A percentile compares a stretch with the other conserved stretches of the same genome.
Conservation (phyloP, 2,888 invertebrate genomes). For the Synanthedon myopaeformis region DNA sequence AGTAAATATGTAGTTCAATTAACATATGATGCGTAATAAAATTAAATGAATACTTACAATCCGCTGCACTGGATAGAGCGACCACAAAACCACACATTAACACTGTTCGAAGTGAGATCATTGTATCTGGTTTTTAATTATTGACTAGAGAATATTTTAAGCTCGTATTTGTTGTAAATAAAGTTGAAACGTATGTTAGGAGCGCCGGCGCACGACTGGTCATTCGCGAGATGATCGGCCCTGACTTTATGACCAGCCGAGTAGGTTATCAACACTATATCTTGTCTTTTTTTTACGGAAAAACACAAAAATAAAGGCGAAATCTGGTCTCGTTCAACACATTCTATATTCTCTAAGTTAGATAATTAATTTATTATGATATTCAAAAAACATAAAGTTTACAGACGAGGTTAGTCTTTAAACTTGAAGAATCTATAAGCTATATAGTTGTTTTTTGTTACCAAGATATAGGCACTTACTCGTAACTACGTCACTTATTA, state of each 20-base stretch:
- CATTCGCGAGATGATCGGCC: conserved; percentile 33
- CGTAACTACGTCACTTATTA: no score
- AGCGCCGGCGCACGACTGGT: conserved; percentile 34
- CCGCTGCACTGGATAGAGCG: neutral
- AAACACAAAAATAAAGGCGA: neutral
- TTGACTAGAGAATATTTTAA: neutral
- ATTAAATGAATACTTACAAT: neutral
- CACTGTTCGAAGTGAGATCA: neutral
- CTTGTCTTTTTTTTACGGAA: neutral
- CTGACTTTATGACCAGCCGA: conserved; percentile 30
- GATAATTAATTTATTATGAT: no score
- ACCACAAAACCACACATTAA: neutral
- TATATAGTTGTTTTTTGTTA: no score
- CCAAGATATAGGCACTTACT: no score
- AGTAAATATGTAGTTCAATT: no score
- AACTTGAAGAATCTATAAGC: no score
- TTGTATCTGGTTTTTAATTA: neutral
- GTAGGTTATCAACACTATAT: conserved; percentile 40
- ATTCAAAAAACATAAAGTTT: no score
- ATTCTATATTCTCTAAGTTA: no score
- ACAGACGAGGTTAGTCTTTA: no score
- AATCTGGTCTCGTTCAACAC: no score
- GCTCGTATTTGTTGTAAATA: neutral
- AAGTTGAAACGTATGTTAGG: conserved; percentile 5
- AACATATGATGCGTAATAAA: no score